Base-by-base conservation (phyloP, 2,797 vertebrate species). In the Falco concolor region DNA sequence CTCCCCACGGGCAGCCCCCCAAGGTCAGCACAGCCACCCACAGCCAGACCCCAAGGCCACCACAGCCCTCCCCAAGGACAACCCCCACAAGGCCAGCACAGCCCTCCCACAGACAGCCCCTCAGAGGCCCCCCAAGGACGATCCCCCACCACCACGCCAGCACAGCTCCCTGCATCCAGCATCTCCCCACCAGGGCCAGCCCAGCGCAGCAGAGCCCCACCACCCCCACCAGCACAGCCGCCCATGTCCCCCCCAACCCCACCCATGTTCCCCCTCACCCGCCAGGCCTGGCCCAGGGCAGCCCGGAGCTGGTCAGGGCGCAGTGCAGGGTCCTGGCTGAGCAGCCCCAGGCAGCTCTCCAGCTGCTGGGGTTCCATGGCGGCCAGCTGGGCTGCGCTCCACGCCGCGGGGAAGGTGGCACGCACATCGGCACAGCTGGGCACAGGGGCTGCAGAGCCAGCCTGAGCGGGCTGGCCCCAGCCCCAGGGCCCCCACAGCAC, bases 401-500 rank as follows among this genome's bases (percentile, higher is more conserved):
- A 99, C 5, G 98, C 99, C 9, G 98, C 98, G 9, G 99, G 98
- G 84, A 98, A 98, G 1, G 98, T 99, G 42, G 98, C 98, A 89
- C 98, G 98, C 83, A 99, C 92, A 95, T 99, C 98, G 13, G 98
- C 98, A 87, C 99, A 99, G 96, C 96, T 98, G 32, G 99, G 99
- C 60, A 98, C 97, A 6, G 98, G 98, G 76, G 98, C 98, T 99
- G 89, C 85, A 83, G 68, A 25, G 21, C 19, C 12, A 21, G 25
- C 34, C n/a, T 19, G 8, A 32, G 87, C 13, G 4, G 13, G 15
- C 40, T 34, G 52, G 20, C 36, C 21, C 24, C 11, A 14, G 74
- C 61, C 53, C 54, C 32, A 24, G 19, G 25, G 10, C 18, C 11
- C 64, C 28, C 3, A 2, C 64, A 27, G 65, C 9, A 13, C 36